Conservation (phyloP, 2,888 invertebrate genomes). For the Drosophila kambysellisi region DNA sequence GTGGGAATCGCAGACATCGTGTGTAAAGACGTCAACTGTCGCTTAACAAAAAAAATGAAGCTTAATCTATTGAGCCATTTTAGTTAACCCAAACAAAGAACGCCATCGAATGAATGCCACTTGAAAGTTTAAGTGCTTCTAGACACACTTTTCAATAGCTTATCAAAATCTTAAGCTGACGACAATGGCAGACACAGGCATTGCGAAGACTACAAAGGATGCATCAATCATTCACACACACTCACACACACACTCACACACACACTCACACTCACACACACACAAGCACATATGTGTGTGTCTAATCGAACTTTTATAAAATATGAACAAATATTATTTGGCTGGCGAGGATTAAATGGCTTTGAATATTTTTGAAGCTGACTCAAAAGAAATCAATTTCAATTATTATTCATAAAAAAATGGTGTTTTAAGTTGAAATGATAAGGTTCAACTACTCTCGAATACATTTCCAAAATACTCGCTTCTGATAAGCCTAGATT, state of each 20-base stretch:
- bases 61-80: conserved; percentile 63
- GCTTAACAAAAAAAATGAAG: conserved; percentile 14
- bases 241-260: background rate
- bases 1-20: conserved; percentile 8
- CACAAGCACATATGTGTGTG: conserved; percentile 28
- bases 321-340: conserved; percentile 49
- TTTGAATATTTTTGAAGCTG: conserved; percentile 1
- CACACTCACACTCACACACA: background rate
- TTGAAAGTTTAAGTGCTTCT: conserved; percentile 67
- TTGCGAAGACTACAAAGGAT: conserved; percentile 46
- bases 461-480: background rate
- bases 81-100: conserved; percentile 53
- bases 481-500: background rate
- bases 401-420: no score
- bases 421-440: no score
- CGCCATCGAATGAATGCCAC: conserved; percentile 52
- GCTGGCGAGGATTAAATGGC: conserved; percentile 14
- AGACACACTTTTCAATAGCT: conserved; percentile 77
- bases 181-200: conserved; percentile 46
- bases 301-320: conserved; percentile 55
- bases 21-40: conserved; percentile 58
- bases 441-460: no score
- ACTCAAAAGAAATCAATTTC: background rate
- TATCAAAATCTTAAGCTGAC: conserved; percentile 77
- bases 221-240: conserved; percentile 22